A percentile compares a stretch with the other conserved stretches of the same genome.
These are phyloP conservation scores for Chelidonichthys spinosus DNA, from an alignment of 2,797 vertebrate species.

Conservation along the genomic window DNA sequence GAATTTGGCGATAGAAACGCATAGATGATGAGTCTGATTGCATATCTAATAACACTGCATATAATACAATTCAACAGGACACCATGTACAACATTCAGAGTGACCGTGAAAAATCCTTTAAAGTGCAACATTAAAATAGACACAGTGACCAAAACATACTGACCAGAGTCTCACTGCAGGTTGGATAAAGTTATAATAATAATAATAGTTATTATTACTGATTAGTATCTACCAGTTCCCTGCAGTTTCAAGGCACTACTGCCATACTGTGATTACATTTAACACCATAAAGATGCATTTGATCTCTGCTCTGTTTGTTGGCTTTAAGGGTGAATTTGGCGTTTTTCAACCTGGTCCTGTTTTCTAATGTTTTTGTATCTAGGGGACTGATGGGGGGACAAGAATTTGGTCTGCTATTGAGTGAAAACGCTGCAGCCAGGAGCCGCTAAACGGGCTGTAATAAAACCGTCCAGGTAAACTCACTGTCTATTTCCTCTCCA, in stretches of 20 bases:
- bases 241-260: no score
- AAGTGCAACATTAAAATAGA: neutral
- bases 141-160: neutral
- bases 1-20: fast-evolving
- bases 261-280: conserved; percentile 4
- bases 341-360: conserved; percentile 3
- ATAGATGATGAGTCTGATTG: neutral
- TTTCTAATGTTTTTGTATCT: neutral
- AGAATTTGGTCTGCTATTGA: neutral
- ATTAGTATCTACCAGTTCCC: neutral
- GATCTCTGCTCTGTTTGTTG: conserved; percentile 4
- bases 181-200: neutral
- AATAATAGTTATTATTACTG: neutral
- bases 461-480: neutral
- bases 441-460: neutral
- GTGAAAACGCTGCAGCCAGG: neutral
- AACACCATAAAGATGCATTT: neutral
- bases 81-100: neutral
- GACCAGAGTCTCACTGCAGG: neutral
- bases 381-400: neutral
- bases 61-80: neutral
- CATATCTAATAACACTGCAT: neutral
- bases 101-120: neutral
- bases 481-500: no score
- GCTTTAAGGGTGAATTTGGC: conserved; percentile 1